Base-by-base conservation (phyloP, 1,140 invertebrate species). In the Fopius arisanus region DNA sequence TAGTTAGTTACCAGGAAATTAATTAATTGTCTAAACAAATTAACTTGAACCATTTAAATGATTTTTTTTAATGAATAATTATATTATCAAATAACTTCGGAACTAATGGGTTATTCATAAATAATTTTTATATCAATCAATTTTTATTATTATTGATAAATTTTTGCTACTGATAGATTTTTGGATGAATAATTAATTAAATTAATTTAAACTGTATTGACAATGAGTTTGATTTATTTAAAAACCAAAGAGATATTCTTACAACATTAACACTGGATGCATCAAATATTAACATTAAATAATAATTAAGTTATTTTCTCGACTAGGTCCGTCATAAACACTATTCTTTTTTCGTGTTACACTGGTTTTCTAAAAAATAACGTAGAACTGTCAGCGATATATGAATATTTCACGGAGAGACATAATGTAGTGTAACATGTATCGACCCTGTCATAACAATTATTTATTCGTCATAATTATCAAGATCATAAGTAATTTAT, bases 241-340 rank as follows among this genome's bases (percentile, higher is more conserved):
- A 26, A 59, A 59, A 59, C 10, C 54, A 59, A 48, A 23, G 19
- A 59, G 1, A 59, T n/a, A n/a, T n/a, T 59, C 23, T 59, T 59
- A 59, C 54, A 28, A 26, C 6, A 9, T 59, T 26, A 12, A 12
- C 54, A 59, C 54, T 59, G 54, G 54, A 10, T 19, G 1, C n/a
- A 51, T 59, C 26, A 59, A 59, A 23, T 59, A 59, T 26, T 59
- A 28, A 59, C 23, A 19, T 59, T 59, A 59, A 59, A 59, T 59
- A 59, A 5, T 59, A 59, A 59, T 59, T 59, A 59, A 59, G 54
- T 59, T 59, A 59, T 14, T 6, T 59, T 23, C 54, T 59, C 54
- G 54, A 59, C 54, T 59, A 59, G 54, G 19, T 59, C 19, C 54
- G 26, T 59, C 19, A 59, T 59, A 26, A 26, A 59, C 19, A 59